Evolutionary conservation across 2,888 invertebrate species (phyloP).

Genomic region (Xanthorhoe designata): DNA sequence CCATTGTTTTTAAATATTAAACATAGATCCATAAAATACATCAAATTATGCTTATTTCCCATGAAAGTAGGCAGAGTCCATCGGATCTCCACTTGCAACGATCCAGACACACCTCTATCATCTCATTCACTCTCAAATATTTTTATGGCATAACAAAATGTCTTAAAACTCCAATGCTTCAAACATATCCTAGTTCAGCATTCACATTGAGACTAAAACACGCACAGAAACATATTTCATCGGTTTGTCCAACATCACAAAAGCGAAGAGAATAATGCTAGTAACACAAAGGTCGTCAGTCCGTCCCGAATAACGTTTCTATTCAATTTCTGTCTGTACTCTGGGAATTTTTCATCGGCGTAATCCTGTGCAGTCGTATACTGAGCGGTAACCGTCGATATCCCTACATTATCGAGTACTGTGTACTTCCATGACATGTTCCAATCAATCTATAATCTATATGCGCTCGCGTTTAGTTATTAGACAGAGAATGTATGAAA

Average conservation of each 20-base stretch:
- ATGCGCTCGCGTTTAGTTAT: too few relatives aligned
- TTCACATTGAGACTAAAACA: conserved; percentile 4
- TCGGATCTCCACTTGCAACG: too few relatives aligned
- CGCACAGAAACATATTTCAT: conserved; percentile 27
- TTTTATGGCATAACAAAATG: background rate
- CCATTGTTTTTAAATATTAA: too few relatives aligned
- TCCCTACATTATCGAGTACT: background rate
- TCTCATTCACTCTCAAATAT: background rate
- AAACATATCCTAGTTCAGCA: background rate
- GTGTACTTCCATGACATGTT: too few relatives aligned
- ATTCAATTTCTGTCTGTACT: conserved; percentile 68
- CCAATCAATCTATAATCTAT: too few relatives aligned
- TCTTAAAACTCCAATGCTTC: background rate
- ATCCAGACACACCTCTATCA: too few relatives aligned
- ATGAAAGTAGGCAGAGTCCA: too few relatives aligned
- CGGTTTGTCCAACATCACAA: conserved; percentile 40
- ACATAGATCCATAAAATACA: too few relatives aligned
- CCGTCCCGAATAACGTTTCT: conserved; percentile 62
- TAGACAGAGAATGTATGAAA: too few relatives aligned
- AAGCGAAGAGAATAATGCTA: conserved; percentile 51
- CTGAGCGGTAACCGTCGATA: background rate
- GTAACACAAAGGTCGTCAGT: conserved; percentile 58
- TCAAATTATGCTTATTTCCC: too few relatives aligned
- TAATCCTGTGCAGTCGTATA: conserved; percentile 59
- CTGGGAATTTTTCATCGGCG: conserved; percentile 71